Evolutionary conservation across 2,797 vertebrate genomes (phyloP).

Genomic region (Carapus acus): DNA sequence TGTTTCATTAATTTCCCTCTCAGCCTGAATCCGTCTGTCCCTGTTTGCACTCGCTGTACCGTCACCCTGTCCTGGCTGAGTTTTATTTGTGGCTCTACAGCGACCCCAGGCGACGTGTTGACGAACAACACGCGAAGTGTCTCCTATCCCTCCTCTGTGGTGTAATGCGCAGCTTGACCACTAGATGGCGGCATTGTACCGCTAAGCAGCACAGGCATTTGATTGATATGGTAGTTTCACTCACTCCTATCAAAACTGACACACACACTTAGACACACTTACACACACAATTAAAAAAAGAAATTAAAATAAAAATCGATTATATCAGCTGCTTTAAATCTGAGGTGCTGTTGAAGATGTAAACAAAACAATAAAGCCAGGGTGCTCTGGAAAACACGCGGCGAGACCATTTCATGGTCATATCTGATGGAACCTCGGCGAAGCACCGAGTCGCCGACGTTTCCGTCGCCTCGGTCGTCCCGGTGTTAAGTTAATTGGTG

Average conservation of each 20-base stretch:
- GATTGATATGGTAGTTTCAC: no score
- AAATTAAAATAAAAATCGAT: no score
- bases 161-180: constrained; percentile 36
- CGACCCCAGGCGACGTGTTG: no score
- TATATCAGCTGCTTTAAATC: background rate
- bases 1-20: constrained; percentile 13
- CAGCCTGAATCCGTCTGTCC: no score
- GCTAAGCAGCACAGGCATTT: constrained; percentile 27
- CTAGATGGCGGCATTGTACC: constrained; percentile 63
- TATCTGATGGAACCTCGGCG: constrained; percentile 22
- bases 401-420: constrained; percentile 46
- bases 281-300: no score
- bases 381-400: constrained; percentile 9
- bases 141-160: background rate
- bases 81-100: no score
- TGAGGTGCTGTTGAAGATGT: constrained; percentile 35
- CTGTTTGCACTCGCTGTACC: constrained; percentile 18
- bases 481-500: constrained; percentile 70
- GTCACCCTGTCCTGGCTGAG: no score
- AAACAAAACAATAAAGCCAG: constrained; percentile 43
- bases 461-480: constrained; percentile 59
- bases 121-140: no score
- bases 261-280: no score
- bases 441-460: constrained; percentile 57
- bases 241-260: no score